A percentile compares a stretch with the other conserved stretches of the same genome.
These are phyloP conservation scores for Drosophila mettleri DNA, from an alignment of 2,888 invertebrate genomes.

Conservation along the genomic window DNA sequence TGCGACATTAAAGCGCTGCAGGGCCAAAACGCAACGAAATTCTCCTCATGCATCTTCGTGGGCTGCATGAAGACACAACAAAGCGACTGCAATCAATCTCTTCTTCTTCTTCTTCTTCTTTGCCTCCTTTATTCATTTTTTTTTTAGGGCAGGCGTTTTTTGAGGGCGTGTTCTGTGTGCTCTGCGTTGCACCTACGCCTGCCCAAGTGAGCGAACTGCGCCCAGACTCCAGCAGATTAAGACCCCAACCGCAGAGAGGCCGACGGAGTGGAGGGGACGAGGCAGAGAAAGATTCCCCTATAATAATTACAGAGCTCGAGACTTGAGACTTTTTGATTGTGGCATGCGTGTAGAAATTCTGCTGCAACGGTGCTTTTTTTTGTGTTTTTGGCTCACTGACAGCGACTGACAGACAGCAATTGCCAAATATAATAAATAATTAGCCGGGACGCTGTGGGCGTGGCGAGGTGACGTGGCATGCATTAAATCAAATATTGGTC, in stretches of 20 bases:
- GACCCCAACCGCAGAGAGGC: constrained; percentile 58
- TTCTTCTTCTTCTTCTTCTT: background rate
- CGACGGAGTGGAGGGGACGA: background rate
- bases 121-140: background rate
- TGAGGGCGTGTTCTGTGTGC: constrained; percentile 73
- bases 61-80: constrained; percentile 59
- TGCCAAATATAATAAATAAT: constrained; percentile 84
- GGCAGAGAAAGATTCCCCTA: constrained; percentile 37
- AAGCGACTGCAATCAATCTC: constrained; percentile 73
- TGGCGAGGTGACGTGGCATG: constrained; percentile 76
- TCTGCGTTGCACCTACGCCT: constrained; percentile 83
- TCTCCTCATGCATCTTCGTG: constrained; percentile 69
- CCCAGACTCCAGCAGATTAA: constrained; percentile 61
- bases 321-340: constrained; percentile 39
- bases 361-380: constrained; percentile 65
- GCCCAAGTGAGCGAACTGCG: constrained; percentile 51
- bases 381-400: constrained; percentile 49
- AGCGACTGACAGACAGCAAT: constrained; percentile 82
- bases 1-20: constrained; percentile 81
- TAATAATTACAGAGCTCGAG: constrained; percentile 65
- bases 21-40: constrained; percentile 58
- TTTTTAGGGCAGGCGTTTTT: constrained; percentile 62
- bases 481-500: constrained; percentile 81
- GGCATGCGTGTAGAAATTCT: constrained; percentile 81
- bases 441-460: constrained; percentile 73